Base-by-base conservation (phyloP, 2,888 invertebrate genomes). In the Urechis unicinctus region DNA sequence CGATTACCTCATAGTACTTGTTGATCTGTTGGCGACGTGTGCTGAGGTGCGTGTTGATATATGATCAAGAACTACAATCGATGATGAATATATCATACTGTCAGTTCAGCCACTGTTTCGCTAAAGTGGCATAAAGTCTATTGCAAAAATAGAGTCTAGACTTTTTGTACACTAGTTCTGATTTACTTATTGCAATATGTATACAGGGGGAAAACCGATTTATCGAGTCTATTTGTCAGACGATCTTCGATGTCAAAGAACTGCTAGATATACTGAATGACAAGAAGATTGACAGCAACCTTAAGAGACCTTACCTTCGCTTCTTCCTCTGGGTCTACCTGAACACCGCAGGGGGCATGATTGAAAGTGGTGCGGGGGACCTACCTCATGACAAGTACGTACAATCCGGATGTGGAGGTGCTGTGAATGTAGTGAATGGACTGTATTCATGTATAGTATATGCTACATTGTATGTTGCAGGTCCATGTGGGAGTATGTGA, bases 181-280 rank as follows among this genome's bases (percentile, higher is more conserved):
- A n/a, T n/a, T n/a, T n/a, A n/a, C n/a, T 29, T n/a, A 48, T 60
- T n/a, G n/a, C n/a, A n/a, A n/a, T n/a, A n/a, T n/a, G n/a, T n/a
- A n/a, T n/a, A 4, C 60, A 73, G 72, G 75, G 77, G 21, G 77
- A 77, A 59, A 77, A 77, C 61, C 64, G 73, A n/a, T 75, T 73
- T 55, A 74, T 77, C 31, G 76, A 77, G 61, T 76, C 75, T 1
- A 74, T 77, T 56, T 75, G 75, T 61, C 77, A 77, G 67, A 77
- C 74, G 36, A 74, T 77, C 58, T 73, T 77, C 66, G 69, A 66
- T 46, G 68, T 73, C 26, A 62, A 68, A 1, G 76, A 78, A 52
- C 59, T 77, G 21, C 61, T 77, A 50, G 66, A 68, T 46, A 69
- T 75, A 9, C 60, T 77, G 31, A 75, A 69, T 57, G 68, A 73